A percentile compares a stretch with the other conserved stretches of the same genome.
Conservation (phyloP, 2,888 invertebrate genomes). For the Ypsolopha sequella region DNA sequence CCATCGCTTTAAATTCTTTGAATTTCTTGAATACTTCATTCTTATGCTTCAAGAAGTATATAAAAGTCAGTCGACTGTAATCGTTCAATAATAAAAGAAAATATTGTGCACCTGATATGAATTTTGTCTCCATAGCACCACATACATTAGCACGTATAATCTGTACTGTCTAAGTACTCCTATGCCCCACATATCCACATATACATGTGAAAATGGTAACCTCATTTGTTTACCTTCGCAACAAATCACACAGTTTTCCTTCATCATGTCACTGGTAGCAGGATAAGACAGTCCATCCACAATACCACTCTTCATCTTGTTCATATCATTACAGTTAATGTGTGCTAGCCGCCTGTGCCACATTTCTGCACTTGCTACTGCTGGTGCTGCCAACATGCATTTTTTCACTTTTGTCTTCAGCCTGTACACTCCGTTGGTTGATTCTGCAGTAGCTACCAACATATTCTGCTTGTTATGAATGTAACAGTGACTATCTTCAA, state of each 20-base stretch:
- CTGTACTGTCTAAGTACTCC: neutral
- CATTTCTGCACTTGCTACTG: neutral
- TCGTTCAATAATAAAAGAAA: conserved; percentile 3
- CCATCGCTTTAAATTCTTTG: conserved; percentile 8
- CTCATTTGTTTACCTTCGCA: conserved; percentile 9
- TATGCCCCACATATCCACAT: no score
- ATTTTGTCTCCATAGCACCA: conserved; percentile 7
- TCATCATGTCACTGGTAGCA: conserved; percentile 4
- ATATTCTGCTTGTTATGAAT: conserved; percentile 4
- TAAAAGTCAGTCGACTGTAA: conserved; percentile 4
- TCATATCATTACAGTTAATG: no score
- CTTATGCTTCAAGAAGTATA: conserved; percentile 3
- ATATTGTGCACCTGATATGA: neutral
- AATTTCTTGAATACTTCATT: conserved; percentile 7
- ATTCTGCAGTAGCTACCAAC: conserved; percentile 5
- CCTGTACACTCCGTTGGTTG: conserved; percentile 4
- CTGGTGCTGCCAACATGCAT: neutral
- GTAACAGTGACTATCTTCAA: conserved; percentile 2
- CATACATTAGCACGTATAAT: conserved; percentile 7
- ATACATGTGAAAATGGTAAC: neutral
- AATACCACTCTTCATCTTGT: neutral
- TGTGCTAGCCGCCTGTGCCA: no score
- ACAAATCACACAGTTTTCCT: conserved; percentile 7
- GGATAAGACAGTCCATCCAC: neutral
- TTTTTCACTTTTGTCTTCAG: neutral